A percentile compares a stretch with the other conserved stretches of the same genome.
Conservation (phyloP, 1,140 invertebrate species). For the Procambarus virginalis region DNA sequence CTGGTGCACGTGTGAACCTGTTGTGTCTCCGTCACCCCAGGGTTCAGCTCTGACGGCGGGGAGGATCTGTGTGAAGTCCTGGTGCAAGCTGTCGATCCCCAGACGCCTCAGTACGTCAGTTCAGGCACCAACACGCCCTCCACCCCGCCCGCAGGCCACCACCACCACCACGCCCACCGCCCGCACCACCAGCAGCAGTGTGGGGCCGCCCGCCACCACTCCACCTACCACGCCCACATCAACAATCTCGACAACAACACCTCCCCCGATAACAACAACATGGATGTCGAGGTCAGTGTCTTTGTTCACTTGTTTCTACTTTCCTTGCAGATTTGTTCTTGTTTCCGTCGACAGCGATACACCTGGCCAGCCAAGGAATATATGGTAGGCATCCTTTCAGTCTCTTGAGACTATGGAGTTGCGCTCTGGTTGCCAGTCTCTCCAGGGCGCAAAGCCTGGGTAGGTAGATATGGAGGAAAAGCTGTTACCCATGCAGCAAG, state of each 20-base stretch:
- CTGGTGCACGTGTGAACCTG: background rate
- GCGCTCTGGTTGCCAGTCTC: too few relatives aligned
- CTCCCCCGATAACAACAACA: conserved; percentile 39
- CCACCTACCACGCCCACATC: conserved; percentile 29
- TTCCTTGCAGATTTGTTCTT: background rate
- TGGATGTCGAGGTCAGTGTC: conserved; percentile 53
- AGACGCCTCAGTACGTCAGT: conserved; percentile 4
- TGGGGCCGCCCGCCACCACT: background rate
- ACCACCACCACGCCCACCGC: conserved; percentile 28
- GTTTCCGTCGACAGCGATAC: background rate
- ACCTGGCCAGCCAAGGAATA: too few relatives aligned
- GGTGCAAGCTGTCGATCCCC: conserved; percentile 31
- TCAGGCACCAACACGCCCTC: conserved; percentile 36
- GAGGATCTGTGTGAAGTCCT: conserved; percentile 57
- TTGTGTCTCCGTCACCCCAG: background rate
- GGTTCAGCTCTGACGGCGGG: conserved; percentile 59
- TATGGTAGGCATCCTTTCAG: too few relatives aligned
- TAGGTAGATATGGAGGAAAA: too few relatives aligned
- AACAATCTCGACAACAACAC: conserved; percentile 50
- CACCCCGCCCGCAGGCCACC: conserved; percentile 10
- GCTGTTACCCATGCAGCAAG: too few relatives aligned
- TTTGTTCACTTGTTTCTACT: background rate
- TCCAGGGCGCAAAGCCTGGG: too few relatives aligned
- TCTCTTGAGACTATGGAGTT: too few relatives aligned
- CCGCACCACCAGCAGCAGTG: background rate